These are phyloP conservation scores for Malurus leucopterus DNA, from an alignment of 2,797 vertebrate species.

Conservation along the genomic window DNA sequence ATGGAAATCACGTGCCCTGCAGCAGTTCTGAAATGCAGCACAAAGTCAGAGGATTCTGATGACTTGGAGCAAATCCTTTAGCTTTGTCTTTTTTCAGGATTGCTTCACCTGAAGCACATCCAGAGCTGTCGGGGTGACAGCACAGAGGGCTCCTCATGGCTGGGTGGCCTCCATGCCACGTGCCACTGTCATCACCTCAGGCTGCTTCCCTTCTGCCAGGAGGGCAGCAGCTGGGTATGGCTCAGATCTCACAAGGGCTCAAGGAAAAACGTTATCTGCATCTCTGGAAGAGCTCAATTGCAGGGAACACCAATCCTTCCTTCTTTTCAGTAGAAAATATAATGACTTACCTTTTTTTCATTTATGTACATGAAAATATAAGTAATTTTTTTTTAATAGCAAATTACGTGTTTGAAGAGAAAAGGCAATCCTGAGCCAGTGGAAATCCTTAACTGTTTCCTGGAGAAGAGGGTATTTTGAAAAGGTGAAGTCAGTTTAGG, in stretches of 20 bases:
- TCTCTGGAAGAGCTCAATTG: background rate
- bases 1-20: background rate
- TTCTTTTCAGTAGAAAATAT: background rate
- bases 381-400: background rate
- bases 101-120: background rate
- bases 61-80: background rate
- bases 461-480: background rate
- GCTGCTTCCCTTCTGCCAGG: background rate
- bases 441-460: background rate
- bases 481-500: background rate
- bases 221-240: background rate
- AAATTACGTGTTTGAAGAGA: background rate
- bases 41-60: background rate
- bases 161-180: background rate
- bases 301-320: background rate
- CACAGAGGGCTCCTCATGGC: background rate
- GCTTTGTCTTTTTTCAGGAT: background rate
- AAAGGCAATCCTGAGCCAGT: background rate
- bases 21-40: rapidly evolving
- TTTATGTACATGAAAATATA: background rate
- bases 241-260: rapidly evolving
- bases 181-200: rapidly evolving
- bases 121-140: background rate
- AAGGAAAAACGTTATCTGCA: rapidly evolving
- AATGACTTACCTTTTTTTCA: background rate